phyloP scores from a whole-genome alignment of 1,140 invertebrate species.

The Lutraria rhynchaena region DNA sequence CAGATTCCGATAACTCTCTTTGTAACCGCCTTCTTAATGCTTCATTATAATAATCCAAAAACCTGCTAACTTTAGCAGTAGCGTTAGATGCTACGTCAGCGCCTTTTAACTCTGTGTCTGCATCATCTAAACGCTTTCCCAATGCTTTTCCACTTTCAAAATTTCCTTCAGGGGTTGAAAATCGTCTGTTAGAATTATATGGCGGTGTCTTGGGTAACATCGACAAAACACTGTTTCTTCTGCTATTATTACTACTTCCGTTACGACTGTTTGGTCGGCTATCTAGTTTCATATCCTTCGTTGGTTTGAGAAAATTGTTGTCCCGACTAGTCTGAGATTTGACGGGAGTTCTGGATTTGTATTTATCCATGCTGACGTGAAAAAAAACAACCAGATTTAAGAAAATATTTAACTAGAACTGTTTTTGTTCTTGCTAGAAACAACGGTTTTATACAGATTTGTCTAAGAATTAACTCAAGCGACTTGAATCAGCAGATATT shows the following conservation, averaged over 20 bases:
- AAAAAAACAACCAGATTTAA: too few relatives aligned
- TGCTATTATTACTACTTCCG: not conserved
- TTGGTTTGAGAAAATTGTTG: not conserved
- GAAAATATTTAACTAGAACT: too few relatives aligned
- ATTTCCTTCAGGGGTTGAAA: not conserved
- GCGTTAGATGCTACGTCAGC: constrained; percentile 26
- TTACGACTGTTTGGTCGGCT: too few relatives aligned
- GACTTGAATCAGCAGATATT: too few relatives aligned
- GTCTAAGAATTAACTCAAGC: too few relatives aligned
- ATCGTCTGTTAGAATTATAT: not conserved
- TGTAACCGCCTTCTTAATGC: constrained; percentile 25
- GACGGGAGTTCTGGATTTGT: not conserved
- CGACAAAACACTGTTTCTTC: not conserved
- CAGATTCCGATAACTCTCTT: constrained; percentile 11
- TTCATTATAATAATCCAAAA: constrained; percentile 49
- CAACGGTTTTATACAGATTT: too few relatives aligned
- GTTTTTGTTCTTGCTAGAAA: too few relatives aligned
- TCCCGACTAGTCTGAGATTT: too few relatives aligned
- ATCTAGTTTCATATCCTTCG: not conserved
- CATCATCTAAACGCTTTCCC: not conserved
- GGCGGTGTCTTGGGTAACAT: constrained; percentile 25
- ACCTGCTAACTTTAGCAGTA: constrained; percentile 24
- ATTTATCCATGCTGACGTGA: not conserved
- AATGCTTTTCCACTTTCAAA: not conserved
- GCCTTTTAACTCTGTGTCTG: constrained; percentile 1